Base-by-base conservation (phyloP, 2,888 invertebrate species). In the Cremastobaeus sp. region DNA sequence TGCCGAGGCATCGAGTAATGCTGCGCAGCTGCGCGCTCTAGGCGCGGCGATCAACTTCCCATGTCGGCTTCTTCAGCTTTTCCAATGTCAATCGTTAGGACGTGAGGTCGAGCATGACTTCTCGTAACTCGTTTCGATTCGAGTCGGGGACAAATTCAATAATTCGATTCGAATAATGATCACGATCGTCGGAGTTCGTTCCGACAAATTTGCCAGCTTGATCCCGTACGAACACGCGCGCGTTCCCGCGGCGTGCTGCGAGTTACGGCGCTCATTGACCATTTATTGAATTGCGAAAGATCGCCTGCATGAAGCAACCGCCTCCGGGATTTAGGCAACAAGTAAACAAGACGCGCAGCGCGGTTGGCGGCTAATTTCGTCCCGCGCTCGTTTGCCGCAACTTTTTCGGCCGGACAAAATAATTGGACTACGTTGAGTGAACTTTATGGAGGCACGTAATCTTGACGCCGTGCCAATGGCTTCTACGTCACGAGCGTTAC, bases 391-490 rank as follows among this genome's bases (percentile, higher is more conserved):
- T 52, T 68, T 57, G 28, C 35, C 48, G 57, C 41, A 52, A 57
- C 50, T 68, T 69, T 69, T 69, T 60, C 52, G 68, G 43, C 55
- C 54, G 60, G 43, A 60, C 59, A 21, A 55, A 65, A 48, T 65
- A 74, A 74, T 69, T 68, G 54, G 69, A 59, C 59, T 70, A 59
- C 54, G 45, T 65, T 55, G 50, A 65, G 52, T 39, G 69, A 65
- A 70, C 59, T 70, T 75, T 69, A 68, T 65, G 73, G 64, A 60
- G 59, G 55, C 50, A 41, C 74, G 52, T 62, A 74, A 73, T 74
- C 59, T 78, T 77, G 77, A 76, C 55, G 43, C 37, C 17, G 35
- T 76, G 78, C 78, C 78, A 78, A 78, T 47, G 59, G 69, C 50
- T 62, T 37, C 50, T 43, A 64, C 70, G 62, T 62, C 70, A 70